These are phyloP conservation scores for Myotis myotis DNA, from an alignment of 2,797 vertebrate genomes.

Conservation along the genomic window DNA sequence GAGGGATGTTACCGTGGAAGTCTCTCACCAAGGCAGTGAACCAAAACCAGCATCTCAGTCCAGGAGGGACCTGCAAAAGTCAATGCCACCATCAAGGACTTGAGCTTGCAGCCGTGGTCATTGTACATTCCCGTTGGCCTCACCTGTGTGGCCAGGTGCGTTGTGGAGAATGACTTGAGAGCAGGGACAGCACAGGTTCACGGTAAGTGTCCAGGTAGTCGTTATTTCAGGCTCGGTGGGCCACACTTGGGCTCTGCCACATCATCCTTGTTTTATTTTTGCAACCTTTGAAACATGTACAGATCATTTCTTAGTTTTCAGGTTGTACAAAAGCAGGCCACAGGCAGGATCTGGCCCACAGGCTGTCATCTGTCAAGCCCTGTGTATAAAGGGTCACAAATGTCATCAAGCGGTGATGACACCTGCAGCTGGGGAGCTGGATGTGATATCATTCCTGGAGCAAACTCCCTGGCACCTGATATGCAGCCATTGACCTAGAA, in stretches of 20 bases:
- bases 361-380: too few species aligned
- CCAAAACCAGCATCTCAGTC: too few species aligned
- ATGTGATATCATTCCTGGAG: accelerated
- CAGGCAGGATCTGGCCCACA: too few species aligned
- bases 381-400: background rate
- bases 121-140: accelerated
- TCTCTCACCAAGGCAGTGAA: background rate
- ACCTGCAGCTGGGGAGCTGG: background rate
- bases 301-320: too few species aligned
- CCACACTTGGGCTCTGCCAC: background rate
- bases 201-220: background rate
- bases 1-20: background rate
- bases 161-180: accelerated
- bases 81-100: background rate
- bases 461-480: background rate
- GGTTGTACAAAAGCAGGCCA: too few species aligned
- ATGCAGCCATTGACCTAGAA: background rate
- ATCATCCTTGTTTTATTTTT: background rate
- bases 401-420: background rate
- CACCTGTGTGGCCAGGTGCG: accelerated
- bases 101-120: accelerated
- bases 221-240: background rate
- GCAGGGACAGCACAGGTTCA: too few species aligned
- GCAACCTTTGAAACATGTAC: background rate
- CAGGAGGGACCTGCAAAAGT: background rate